Evolutionary conservation across 1,140 invertebrate species (phyloP).

Genomic region (Papilio polytes): DNA sequence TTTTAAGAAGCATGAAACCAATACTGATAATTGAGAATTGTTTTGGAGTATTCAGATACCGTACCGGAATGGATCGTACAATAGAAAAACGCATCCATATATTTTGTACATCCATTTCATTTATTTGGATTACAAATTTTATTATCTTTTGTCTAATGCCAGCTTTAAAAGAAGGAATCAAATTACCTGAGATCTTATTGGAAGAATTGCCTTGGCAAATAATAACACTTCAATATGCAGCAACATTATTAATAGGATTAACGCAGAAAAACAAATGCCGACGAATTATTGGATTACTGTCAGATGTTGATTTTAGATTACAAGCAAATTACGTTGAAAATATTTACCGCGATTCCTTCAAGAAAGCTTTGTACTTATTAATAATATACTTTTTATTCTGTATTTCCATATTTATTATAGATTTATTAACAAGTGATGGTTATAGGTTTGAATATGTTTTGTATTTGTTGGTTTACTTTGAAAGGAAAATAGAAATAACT

Average conservation of each 20-base stretch:
- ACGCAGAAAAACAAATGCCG: constrained; percentile 31
- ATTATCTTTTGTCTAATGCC: constrained; percentile 40
- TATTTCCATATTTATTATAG: neutral
- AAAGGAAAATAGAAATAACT: constrained; percentile 59
- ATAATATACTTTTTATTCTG: neutral
- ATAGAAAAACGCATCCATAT: constrained; percentile 1
- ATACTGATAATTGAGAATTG: constrained; percentile 52
- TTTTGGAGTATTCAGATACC: constrained; percentile 60
- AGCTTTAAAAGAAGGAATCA: constrained; percentile 5
- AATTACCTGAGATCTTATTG: constrained; percentile 44
- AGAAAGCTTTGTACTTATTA: too few relatives aligned
- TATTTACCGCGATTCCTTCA: neutral
- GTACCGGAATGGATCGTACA: neutral
- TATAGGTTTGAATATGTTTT: neutral
- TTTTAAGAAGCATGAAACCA: constrained; percentile 48
- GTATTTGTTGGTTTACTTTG: constrained; percentile 52
- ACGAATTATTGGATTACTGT: constrained; percentile 46
- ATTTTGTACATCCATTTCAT: constrained; percentile 50
- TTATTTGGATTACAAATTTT: constrained; percentile 40
- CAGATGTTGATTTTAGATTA: constrained; percentile 54
- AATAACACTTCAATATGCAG: constrained; percentile 52
- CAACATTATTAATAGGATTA: constrained; percentile 48
- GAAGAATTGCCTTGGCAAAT: constrained; percentile 53
- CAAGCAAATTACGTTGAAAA: neutral
- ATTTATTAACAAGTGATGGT: neutral